Conservation (phyloP, 2,888 invertebrate genomes). For the Conomelus anceps region DNA sequence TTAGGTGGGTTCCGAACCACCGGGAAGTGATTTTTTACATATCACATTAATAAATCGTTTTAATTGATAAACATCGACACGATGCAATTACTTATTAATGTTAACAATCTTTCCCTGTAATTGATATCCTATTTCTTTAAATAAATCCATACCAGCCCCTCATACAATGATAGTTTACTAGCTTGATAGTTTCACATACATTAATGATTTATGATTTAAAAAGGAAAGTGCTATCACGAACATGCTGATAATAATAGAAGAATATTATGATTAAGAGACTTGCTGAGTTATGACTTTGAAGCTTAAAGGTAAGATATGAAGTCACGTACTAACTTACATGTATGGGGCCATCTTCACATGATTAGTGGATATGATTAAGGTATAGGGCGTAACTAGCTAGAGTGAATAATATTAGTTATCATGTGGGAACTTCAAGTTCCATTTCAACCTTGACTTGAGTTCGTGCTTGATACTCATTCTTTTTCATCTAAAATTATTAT, state of each 20-base stretch:
- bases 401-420: background rate
- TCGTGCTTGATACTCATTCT: background rate
- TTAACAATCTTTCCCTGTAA: too few species aligned
- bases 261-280: background rate
- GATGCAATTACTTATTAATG: too few species aligned
- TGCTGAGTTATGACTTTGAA: background rate
- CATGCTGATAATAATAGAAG: background rate
- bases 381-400: background rate
- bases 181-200: background rate
- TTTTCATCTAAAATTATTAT: background rate
- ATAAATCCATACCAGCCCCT: too few species aligned
- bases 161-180: background rate
- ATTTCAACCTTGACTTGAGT: background rate
- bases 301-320: background rate
- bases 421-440: background rate
- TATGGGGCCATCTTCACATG: background rate
- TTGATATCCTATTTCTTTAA: too few species aligned
- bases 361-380: background rate
- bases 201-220: background rate
- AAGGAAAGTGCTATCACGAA: background rate
- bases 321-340: background rate
- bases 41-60: too few species aligned
- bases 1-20: too few species aligned
- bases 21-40: too few species aligned
- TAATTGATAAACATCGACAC: too few species aligned